Evolutionary conservation across 2,797 vertebrate genomes (phyloP), one percentile per base, ranked within the genome.

Genomic region (Tachyglossus aculeatus): DNA sequence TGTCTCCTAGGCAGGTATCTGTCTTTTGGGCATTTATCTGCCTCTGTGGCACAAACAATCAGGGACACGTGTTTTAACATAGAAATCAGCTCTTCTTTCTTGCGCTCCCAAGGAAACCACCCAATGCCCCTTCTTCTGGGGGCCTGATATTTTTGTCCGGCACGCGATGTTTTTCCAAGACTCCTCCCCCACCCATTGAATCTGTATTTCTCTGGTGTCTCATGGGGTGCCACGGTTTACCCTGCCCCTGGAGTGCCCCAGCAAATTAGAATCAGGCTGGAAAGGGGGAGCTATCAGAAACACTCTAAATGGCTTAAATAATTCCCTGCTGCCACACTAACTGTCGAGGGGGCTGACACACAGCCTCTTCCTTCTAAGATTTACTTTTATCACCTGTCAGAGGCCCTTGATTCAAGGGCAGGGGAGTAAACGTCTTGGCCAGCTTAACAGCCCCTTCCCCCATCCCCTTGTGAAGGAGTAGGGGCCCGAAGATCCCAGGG

Each of bases 21-120:
- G 63, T 92, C 91, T 92, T 92, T 87, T 75, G 91, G 90, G 90
- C 91, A 86, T 89, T 92, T 92, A 88, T 92, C 90, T 88, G 82
- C 88, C 87, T 90, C 88, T 84, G 65, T 91, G 85, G 87, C 88
- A 89, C 85, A 92, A 90, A 80, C 88, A 88, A 90, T 90, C 90
- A 90, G 82, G 88, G 80, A 81, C 77, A 70, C 88, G 91, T 93
- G n/a, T 82, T 91, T 90, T 89, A 88, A 84, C 71, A 88, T 86
- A 88, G 86, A 82, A 92, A 87, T 87, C 89, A 82, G 81, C 86
- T 82, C 67, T 67, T 67, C 60, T 87, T 87, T 78, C 84, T 83
- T 86, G 87, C 78, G 74, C 83, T 89, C 88, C 80, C 78, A 72
- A 75, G 82, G 67, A 77, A 88, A 71, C 82, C 83, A 75, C 82